These are phyloP conservation scores for Lagodon rhomboides DNA, from an alignment of 2,797 vertebrate species.

Conservation along the genomic window DNA sequence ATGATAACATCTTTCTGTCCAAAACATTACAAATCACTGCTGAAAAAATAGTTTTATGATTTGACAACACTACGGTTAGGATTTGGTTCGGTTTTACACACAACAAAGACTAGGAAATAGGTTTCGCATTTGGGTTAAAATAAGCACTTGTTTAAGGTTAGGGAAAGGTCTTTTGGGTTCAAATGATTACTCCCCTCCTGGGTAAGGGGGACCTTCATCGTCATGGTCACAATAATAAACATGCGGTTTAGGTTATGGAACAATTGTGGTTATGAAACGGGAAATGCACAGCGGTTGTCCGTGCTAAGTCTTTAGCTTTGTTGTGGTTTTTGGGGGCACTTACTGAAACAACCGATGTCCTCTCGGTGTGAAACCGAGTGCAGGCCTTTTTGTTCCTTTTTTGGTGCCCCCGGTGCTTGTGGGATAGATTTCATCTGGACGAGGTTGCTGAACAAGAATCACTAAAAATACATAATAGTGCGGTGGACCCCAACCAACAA, in stretches of 20 bases:
- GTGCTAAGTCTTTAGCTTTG: neutral
- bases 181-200: neutral
- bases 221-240: conserved; percentile 1
- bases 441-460: neutral
- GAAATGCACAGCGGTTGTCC: neutral
- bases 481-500: too few relatives aligned
- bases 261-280: neutral
- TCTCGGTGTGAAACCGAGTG: too few relatives aligned
- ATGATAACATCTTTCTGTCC: neutral
- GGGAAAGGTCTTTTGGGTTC: neutral
- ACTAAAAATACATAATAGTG: neutral
- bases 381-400: neutral
- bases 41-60: neutral
- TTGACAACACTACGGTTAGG: neutral
- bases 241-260: neutral
- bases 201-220: neutral
- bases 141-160: neutral
- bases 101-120: neutral
- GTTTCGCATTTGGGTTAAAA: neutral
- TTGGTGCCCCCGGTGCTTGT: neutral
- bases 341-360: neutral
- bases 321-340: conserved; percentile 5
- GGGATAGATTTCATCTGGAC: neutral
- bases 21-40: neutral
- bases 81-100: neutral